phyloP scores from a whole-genome alignment of 2,113 vertebrate genomes.

The Cavia porcellus region DNA sequence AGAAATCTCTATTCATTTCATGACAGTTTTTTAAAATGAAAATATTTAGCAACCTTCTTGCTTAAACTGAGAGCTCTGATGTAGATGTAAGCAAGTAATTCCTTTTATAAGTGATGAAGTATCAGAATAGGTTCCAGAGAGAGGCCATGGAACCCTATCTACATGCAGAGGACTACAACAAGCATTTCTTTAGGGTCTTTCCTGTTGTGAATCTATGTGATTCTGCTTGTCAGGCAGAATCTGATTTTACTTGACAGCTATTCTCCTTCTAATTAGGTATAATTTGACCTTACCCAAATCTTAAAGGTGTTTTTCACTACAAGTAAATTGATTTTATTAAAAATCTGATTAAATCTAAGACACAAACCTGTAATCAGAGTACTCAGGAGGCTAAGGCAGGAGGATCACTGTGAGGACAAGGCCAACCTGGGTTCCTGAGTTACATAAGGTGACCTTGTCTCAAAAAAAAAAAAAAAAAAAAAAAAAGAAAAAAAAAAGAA shows the following conservation, averaged over 20 bases:
- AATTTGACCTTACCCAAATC: slow-evolving; percentile 43
- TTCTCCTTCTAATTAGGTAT: not conserved
- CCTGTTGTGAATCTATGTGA: slow-evolving; percentile 27
- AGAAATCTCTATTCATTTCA: not conserved
- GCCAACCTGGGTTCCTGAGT: too few species aligned
- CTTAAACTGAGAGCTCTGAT: slow-evolving; percentile 42
- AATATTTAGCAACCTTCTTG: slow-evolving; percentile 48
- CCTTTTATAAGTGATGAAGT: slow-evolving; percentile 32
- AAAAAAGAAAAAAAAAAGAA: too few species aligned
- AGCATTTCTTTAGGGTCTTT: slow-evolving; percentile 4
- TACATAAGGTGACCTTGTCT: too few species aligned
- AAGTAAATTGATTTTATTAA: slow-evolving; percentile 31
- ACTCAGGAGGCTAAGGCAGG: too few species aligned
- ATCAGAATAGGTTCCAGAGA: not conserved
- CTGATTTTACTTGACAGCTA: slow-evolving; percentile 49
- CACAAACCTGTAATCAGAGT: too few species aligned
- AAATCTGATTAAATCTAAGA: slow-evolving; percentile 18
- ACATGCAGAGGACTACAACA: not conserved
- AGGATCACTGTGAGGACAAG: too few species aligned
- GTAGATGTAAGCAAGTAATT: slow-evolving; percentile 51
- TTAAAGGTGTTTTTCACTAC: not conserved
- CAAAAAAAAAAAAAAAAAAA: too few species aligned
- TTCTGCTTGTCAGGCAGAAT: slow-evolving; percentile 31
- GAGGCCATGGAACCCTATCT: not conserved
- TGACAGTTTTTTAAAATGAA: not conserved